Evolutionary conservation across 2,113 vertebrate genomes (phyloP).

Genomic region (Neopipo cinnamomea): DNA sequence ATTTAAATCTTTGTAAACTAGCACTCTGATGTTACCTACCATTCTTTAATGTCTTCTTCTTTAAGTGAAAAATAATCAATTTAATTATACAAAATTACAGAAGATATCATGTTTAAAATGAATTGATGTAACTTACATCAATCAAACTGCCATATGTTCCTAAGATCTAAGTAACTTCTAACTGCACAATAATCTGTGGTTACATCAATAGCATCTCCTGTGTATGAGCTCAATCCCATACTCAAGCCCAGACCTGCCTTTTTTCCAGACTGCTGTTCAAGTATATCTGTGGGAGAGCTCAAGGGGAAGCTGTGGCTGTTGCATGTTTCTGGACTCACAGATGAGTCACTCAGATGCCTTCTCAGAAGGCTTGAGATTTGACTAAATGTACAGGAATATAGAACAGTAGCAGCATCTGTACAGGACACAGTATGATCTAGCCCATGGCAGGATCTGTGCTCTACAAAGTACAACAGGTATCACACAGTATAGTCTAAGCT

Average conservation of each 20-base stretch:
- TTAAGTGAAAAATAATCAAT: background rate
- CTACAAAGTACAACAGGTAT: background rate
- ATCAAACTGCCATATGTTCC: slow-evolving; percentile 1
- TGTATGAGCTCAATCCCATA: background rate
- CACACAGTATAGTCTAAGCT: background rate
- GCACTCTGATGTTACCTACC: background rate
- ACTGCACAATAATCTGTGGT: background rate
- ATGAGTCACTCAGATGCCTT: background rate
- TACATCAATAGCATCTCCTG: background rate
- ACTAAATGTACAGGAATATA: background rate
- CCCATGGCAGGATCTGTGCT: background rate
- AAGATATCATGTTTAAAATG: background rate
- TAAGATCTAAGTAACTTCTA: background rate
- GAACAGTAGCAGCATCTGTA: background rate
- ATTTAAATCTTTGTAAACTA: background rate
- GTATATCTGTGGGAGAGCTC: background rate
- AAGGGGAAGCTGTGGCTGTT: background rate
- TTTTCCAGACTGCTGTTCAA: background rate
- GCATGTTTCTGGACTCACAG: background rate
- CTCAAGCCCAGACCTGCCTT: background rate
- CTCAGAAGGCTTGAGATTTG: background rate
- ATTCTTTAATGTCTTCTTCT: background rate
- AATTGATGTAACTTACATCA: background rate
- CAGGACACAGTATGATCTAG: background rate
- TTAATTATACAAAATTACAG: background rate